These are phyloP conservation scores for Grallaria varia DNA, from an alignment of 2,113 vertebrate genomes.

Conservation along the genomic window DNA sequence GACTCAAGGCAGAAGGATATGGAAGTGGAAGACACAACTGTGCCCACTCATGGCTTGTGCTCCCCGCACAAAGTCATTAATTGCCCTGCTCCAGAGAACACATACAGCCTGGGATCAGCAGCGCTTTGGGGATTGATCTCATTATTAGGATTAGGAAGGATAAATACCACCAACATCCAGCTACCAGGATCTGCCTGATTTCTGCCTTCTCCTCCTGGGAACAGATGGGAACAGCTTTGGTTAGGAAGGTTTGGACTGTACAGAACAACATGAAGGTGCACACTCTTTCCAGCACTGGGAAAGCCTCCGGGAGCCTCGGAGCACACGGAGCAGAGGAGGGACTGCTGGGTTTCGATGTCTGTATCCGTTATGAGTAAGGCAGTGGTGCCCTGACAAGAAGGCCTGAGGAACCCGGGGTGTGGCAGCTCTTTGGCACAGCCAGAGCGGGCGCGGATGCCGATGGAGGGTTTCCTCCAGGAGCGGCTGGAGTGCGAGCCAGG, in stretches of 20 bases:
- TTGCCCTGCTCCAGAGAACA: not conserved
- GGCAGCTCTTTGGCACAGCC: not conserved
- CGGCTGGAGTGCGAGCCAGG: not conserved
- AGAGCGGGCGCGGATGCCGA: not conserved
- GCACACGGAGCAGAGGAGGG: not conserved
- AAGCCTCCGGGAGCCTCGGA: not conserved
- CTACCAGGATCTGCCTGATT: not conserved
- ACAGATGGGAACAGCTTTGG: not conserved
- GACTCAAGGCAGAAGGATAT: not conserved
- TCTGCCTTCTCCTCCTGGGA: not conserved
- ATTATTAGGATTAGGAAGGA: not conserved
- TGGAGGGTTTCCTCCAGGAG: not conserved
- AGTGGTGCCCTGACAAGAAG: not conserved
- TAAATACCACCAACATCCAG: not conserved
- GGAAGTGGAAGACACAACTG: not conserved
- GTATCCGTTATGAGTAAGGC: conserved; percentile 10
- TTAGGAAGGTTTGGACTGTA: not conserved
- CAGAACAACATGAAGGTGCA: not conserved
- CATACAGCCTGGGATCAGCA: not conserved
- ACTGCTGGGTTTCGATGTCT: not conserved
- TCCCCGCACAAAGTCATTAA: not conserved
- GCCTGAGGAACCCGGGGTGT: not conserved
- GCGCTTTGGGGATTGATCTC: not conserved
- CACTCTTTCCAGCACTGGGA: not conserved
- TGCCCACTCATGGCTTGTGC: not conserved